These are phyloP conservation scores for Lathamus discolor DNA, from an alignment of 2,113 vertebrate genomes.

Conservation along the genomic window DNA sequence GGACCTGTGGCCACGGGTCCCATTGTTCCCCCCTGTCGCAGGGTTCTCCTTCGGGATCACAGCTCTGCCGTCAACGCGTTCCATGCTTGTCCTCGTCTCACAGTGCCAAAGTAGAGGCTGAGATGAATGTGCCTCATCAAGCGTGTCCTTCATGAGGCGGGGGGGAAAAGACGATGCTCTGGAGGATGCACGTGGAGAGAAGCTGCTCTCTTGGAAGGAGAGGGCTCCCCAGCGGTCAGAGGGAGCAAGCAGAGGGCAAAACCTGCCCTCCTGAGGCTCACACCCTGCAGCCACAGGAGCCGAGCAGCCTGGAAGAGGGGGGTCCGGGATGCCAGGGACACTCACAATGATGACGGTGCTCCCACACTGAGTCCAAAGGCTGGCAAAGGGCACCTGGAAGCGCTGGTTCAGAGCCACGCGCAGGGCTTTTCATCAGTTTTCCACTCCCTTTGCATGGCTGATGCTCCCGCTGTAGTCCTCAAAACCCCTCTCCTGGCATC, in stretches of 20 bases:
- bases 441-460: not conserved
- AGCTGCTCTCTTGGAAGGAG: accelerated
- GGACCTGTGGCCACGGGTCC: accelerated
- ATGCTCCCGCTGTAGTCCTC: accelerated
- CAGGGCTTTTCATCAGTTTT: not conserved
- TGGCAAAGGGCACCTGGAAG: not conserved
- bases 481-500: not conserved
- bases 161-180: accelerated
- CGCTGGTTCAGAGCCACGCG: accelerated
- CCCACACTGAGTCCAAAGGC: not conserved
- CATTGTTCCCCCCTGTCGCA: accelerated
- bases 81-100: accelerated
- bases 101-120: not conserved
- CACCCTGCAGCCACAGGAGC: not conserved
- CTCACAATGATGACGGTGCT: not conserved
- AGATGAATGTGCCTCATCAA: not conserved
- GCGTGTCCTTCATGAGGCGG: accelerated
- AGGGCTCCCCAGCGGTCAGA: not conserved
- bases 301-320: not conserved
- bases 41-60: not conserved
- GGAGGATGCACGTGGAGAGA: accelerated
- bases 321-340: not conserved
- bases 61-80: not conserved
- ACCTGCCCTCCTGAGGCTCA: not conserved
- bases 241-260: accelerated